phyloP scores from a whole-genome alignment of 2,113 vertebrate genomes.

The Poecile atricapillus region DNA sequence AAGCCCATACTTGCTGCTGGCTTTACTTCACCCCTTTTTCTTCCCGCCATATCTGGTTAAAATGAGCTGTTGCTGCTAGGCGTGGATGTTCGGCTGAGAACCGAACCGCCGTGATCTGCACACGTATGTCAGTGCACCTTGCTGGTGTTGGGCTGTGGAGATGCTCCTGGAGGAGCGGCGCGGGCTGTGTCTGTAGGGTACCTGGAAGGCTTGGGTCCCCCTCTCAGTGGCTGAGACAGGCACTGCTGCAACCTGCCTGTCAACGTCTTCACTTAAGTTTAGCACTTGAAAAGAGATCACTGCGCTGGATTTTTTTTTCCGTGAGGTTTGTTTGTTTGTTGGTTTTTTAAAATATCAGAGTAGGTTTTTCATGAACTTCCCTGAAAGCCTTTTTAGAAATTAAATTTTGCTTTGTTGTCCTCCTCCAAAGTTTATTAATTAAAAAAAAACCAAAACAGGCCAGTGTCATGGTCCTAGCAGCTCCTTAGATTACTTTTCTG shows the following conservation, averaged over 20 bases:
- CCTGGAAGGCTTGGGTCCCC: not conserved
- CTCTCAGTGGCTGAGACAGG: not conserved
- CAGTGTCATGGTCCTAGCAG: not conserved
- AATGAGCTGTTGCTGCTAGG: not conserved
- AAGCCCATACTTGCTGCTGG: not conserved
- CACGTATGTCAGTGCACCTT: rapidly evolving
- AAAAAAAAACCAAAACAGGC: rapidly evolving
- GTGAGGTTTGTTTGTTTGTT: not conserved
- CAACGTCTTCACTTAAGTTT: not conserved
- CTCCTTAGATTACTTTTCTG: not conserved
- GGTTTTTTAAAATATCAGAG: not conserved
- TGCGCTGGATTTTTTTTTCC: not conserved
- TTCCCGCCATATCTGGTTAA: not conserved
- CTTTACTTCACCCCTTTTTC: not conserved
- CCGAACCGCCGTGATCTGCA: rapidly evolving
- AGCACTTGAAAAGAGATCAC: not conserved
- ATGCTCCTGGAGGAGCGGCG: not conserved
- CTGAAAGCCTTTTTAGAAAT: not conserved
- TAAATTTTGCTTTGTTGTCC: not conserved
- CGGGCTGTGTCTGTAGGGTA: not conserved
- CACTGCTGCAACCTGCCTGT: not conserved
- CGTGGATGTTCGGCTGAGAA: not conserved
- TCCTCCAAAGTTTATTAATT: not conserved
- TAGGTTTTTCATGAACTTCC: not conserved
- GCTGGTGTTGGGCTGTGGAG: not conserved